phyloP scores from a whole-genome alignment of 2,888 invertebrate genomes.

The Volucella inflata region DNA sequence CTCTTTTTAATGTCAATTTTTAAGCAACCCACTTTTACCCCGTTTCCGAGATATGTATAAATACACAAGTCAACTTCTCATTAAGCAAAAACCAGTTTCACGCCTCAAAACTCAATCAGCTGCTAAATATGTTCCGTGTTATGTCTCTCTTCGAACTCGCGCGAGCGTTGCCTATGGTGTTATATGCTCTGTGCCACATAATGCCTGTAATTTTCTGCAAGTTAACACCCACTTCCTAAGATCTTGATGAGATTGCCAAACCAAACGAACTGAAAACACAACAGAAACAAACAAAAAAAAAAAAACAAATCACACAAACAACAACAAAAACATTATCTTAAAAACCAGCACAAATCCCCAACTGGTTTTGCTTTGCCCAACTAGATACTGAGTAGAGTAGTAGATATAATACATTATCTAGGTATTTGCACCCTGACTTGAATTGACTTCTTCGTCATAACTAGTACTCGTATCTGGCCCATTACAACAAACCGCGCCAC shows the following conservation, averaged over 20 bases:
- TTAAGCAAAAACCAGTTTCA: constrained; percentile 47
- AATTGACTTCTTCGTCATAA: constrained; percentile 55
- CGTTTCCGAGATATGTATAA: background rate
- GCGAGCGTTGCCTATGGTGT: constrained; percentile 28
- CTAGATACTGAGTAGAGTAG: background rate
- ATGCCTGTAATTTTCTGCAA: constrained; percentile 70
- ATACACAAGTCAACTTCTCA: constrained; percentile 9
- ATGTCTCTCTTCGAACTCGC: constrained; percentile 20
- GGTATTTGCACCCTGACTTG: constrained; percentile 1
- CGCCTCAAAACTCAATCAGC: constrained; percentile 68
- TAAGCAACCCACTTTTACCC: constrained; percentile 21
- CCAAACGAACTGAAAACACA: constrained; percentile 50
- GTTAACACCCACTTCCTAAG: constrained; percentile 76
- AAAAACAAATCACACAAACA: background rate
- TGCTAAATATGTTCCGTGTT: constrained; percentile 66
- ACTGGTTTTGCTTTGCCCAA: constrained; percentile 46
- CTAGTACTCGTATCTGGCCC: constrained; percentile 5
- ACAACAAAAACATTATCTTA: constrained; percentile 41
- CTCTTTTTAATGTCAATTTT: constrained; percentile 53
- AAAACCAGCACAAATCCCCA: constrained; percentile 24
- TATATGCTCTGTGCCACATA: constrained; percentile 58
- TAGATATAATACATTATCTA: background rate
- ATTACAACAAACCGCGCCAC: constrained; percentile 41
- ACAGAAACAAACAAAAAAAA: constrained; percentile 12
- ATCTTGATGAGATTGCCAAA: constrained; percentile 70